Evolutionary conservation across 2,113 vertebrate species (phyloP).

Genomic region (Glaucomys volans): DNA sequence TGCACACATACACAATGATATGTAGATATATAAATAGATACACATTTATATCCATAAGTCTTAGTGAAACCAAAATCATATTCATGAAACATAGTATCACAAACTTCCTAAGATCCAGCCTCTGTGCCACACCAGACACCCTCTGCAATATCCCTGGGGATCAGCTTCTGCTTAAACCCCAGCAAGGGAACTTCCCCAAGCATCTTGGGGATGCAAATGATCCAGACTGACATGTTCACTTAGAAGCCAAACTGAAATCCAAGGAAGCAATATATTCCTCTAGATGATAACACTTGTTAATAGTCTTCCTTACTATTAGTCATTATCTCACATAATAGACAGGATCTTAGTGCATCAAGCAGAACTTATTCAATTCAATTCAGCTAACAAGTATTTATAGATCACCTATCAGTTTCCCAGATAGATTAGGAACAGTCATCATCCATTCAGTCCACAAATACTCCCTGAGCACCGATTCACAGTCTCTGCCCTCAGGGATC

Average conservation of each 20-base stretch:
- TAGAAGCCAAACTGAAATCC: background rate
- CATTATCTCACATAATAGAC: background rate
- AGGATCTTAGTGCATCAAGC: background rate
- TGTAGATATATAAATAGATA: background rate
- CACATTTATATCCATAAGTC: background rate
- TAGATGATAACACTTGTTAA: background rate
- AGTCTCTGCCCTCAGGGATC: background rate
- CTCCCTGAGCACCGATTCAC: background rate
- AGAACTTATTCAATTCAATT: background rate
- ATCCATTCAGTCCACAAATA: background rate
- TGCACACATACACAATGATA: background rate
- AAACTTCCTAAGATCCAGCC: background rate
- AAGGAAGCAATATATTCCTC: background rate
- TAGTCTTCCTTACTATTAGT: background rate
- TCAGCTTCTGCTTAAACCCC: background rate
- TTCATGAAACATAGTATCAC: background rate
- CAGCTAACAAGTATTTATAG: background rate
- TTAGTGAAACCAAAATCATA: background rate
- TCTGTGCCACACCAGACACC: background rate
- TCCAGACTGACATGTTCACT: background rate
- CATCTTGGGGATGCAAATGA: background rate
- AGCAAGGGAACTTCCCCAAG: background rate
- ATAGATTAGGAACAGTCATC: background rate
- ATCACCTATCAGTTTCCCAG: slow-evolving; percentile 9
- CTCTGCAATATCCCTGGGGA: background rate